Evolutionary conservation across 2,797 vertebrate species (phyloP).

Genomic region (Fistularia commersonii): DNA sequence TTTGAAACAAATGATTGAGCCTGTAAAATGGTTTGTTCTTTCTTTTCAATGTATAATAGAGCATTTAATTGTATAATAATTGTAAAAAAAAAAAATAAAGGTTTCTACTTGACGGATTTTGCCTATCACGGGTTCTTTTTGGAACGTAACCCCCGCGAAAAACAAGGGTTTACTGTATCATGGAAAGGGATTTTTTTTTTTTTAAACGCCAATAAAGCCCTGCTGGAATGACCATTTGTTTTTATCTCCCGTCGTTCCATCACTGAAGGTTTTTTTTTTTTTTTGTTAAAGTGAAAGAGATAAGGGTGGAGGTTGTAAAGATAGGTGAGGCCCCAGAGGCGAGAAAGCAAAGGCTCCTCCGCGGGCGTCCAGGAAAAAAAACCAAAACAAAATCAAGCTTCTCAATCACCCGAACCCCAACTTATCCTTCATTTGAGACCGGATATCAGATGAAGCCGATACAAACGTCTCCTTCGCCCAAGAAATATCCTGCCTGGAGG

Average conservation of each 20-base stretch:
- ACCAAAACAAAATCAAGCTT: no score
- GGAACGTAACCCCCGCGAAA: no score
- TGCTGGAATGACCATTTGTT: slow-evolving; percentile 3
- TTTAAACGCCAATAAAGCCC: background rate
- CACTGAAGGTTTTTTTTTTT: background rate
- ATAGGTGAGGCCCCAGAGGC: slow-evolving; percentile 16
- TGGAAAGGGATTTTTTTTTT: no score
- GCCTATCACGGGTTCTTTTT: no score
- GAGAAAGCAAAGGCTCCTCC: slow-evolving; percentile 56
- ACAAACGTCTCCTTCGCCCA: slow-evolving; percentile 29
- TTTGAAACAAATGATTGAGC: no score
- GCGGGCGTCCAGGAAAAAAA: slow-evolving; percentile 42
- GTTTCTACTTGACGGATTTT: no score
- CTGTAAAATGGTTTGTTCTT: no score
- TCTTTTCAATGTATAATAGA: no score
- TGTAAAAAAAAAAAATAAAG: no score
- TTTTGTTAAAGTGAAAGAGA: slow-evolving; percentile 12
- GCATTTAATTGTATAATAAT: no score
- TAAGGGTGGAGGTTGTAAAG: slow-evolving; percentile 9
- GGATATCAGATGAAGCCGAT: slow-evolving; percentile 54
- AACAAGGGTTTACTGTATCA: no score
- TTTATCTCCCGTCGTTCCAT: background rate
- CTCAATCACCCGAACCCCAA: slow-evolving; percentile 51
- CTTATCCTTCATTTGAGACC: slow-evolving; percentile 64
- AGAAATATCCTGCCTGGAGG: slow-evolving; percentile 35